Percentiles rank a stretch among this genome's conserved stretches.
Evolutionary conservation across 2,797 vertebrate species (phyloP).

Genomic region (Acanthis flammea): DNA sequence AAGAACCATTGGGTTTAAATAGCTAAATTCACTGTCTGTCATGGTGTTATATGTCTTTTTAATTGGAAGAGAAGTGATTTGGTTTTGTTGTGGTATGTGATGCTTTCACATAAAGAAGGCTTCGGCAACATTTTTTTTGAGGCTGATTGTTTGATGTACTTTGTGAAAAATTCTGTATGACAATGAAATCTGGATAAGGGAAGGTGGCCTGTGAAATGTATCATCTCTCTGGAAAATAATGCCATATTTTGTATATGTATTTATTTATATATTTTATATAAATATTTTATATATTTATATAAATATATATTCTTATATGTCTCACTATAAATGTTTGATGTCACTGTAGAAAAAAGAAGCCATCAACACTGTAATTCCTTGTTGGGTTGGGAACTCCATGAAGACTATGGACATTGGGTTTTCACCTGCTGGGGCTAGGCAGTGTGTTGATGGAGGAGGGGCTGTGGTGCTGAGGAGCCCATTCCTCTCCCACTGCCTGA

Average conservation of each 20-base stretch:
- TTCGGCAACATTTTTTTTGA: not conserved
- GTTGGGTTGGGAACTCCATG: not conserved
- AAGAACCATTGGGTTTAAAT: not conserved
- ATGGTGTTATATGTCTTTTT: not conserved
- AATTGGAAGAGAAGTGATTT: not conserved
- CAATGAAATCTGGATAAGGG: not conserved
- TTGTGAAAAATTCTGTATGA: not conserved
- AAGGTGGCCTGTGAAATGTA: slow-evolving; percentile 20
- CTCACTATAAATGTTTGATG: slow-evolving; percentile 29
- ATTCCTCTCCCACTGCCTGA: accelerated
- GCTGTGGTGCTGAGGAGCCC: accelerated
- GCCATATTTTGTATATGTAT: slow-evolving; percentile 58
- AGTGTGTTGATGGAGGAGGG: not conserved
- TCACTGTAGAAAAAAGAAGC: not conserved
- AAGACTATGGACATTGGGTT: not conserved
- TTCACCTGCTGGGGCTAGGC: not conserved
- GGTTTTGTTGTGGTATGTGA: not conserved
- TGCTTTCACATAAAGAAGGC: not conserved
- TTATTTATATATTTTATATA: slow-evolving; percentile 72
- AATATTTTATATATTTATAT: slow-evolving; percentile 69
- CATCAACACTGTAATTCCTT: not conserved
- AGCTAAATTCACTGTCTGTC: not conserved
- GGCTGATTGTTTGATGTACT: not conserved
- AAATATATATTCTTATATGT: slow-evolving; percentile 63
- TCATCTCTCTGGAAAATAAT: slow-evolving; percentile 47